Conservation (phyloP, 2,113 vertebrate species). For the Columbina picui region DNA sequence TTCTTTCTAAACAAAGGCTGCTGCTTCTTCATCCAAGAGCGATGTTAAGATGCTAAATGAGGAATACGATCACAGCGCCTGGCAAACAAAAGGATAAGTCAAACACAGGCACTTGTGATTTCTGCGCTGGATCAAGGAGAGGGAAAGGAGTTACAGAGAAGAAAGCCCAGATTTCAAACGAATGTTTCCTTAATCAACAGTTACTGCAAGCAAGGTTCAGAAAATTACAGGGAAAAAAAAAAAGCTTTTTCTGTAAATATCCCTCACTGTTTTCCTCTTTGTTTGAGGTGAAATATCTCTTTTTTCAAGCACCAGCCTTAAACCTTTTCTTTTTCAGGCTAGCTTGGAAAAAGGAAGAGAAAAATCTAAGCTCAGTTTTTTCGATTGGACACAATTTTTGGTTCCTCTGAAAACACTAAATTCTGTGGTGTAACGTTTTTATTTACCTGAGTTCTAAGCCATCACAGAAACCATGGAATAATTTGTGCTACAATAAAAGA, state of each 20-base stretch:
- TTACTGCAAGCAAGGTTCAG: not conserved
- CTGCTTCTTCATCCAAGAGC: not conserved
- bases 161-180: not conserved
- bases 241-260: not conserved
- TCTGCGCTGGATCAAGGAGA: not conserved
- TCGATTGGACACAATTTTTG: not conserved
- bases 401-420: not conserved
- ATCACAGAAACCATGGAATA: not conserved
- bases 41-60: not conserved
- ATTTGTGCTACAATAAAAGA: conserved; percentile 23
- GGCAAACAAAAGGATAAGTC: conserved; percentile 37
- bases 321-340: not conserved
- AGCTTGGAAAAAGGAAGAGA: not conserved
- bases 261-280: not conserved
- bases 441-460: not conserved
- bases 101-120: conserved; percentile 29
- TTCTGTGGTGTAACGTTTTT: not conserved
- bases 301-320: not conserved
- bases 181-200: not conserved
- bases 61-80: not conserved
- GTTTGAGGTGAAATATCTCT: not conserved
- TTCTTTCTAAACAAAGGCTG: conserved; percentile 38
- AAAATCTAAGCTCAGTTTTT: not conserved
- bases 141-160: not conserved
- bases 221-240: not conserved